Percentiles rank a stretch among this genome's conserved stretches.
Conservation (phyloP, 2,888 invertebrate species). For the Rosalia funebris region DNA sequence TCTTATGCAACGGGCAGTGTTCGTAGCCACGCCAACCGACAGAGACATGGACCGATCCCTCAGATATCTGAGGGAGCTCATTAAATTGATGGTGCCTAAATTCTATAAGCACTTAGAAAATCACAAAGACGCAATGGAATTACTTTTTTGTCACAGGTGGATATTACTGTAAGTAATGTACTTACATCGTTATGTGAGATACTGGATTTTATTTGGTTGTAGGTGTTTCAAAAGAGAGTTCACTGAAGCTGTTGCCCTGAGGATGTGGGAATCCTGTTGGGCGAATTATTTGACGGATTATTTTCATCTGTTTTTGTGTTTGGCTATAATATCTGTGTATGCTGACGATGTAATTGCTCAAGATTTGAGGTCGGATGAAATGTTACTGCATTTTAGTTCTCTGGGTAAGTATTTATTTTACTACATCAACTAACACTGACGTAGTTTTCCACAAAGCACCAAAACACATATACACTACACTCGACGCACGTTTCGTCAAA, state of each 20-base stretch:
- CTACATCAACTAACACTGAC: no score
- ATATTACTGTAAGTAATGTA: slow-evolving; percentile 78
- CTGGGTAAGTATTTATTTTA: slow-evolving; percentile 74
- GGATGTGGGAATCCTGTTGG: slow-evolving; percentile 99
- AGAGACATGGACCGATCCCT: slow-evolving; percentile 94
- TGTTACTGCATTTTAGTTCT: slow-evolving; percentile 94
- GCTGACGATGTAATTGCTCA: slow-evolving; percentile 94
- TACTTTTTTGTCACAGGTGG: slow-evolving; percentile 96
- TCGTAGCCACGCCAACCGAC: slow-evolving; percentile 94
- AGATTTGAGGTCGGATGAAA: slow-evolving; percentile 91
- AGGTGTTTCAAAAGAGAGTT: slow-evolving; percentile 94
- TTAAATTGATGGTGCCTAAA: slow-evolving; percentile 89
- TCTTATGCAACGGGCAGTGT: slow-evolving; percentile 93
- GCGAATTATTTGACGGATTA: slow-evolving; percentile 95
- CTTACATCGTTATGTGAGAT: not conserved
- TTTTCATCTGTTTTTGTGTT: slow-evolving; percentile 93
- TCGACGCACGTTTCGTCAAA: no score
- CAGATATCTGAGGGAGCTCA: slow-evolving; percentile 85
- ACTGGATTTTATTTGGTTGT: slow-evolving; percentile 46
- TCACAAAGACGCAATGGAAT: slow-evolving; percentile 87
- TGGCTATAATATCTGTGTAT: slow-evolving; percentile 93
- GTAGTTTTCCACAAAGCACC: no score
- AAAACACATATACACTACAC: no score
- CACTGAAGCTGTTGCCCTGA: slow-evolving; percentile 85
- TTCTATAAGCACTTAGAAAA: slow-evolving; percentile 87